Percentiles rank a stretch among this genome's conserved stretches.
Conservation (phyloP, 2,888 invertebrate genomes). For the Serripes groenlandicus region DNA sequence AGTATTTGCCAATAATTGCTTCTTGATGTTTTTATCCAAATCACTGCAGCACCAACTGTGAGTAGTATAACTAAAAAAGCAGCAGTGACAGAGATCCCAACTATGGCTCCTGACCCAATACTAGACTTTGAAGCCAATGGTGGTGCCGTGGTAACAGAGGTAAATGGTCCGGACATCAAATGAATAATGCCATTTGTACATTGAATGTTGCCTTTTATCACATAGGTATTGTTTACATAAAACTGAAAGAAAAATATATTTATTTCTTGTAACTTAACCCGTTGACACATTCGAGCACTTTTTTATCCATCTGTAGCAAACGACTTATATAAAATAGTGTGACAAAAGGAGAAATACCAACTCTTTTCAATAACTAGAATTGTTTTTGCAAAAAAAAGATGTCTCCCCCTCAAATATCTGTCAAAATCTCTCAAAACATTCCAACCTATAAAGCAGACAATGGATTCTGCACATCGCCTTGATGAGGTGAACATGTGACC, state of each 20-base stretch:
- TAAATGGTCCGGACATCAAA: conserved; percentile 63
- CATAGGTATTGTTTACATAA: conserved; percentile 64
- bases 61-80: conserved; percentile 55
- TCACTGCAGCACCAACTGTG: conserved; percentile 45
- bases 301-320: no score
- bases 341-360: no score
- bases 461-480: no score
- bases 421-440: no score
- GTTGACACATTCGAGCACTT: no score
- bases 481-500: no score
- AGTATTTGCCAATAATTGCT: conserved; percentile 66
- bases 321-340: no score
- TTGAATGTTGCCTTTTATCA: conserved; percentile 72
- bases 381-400: no score
- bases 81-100: conserved; percentile 44
- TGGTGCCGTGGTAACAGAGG: conserved; percentile 8
- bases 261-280: no score
- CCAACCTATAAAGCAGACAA: no score
- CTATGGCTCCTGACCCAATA: conserved; percentile 31
- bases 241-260: conserved; percentile 60
- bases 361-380: no score
- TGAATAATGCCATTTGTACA: conserved; percentile 77
- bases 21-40: conserved; percentile 59
- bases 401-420: no score
- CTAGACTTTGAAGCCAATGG: conserved; percentile 62